Percentiles rank a stretch among this genome's conserved stretches.
Evolutionary conservation across 2,888 invertebrate species (phyloP).

Genomic region (Octodonta nipae): DNA sequence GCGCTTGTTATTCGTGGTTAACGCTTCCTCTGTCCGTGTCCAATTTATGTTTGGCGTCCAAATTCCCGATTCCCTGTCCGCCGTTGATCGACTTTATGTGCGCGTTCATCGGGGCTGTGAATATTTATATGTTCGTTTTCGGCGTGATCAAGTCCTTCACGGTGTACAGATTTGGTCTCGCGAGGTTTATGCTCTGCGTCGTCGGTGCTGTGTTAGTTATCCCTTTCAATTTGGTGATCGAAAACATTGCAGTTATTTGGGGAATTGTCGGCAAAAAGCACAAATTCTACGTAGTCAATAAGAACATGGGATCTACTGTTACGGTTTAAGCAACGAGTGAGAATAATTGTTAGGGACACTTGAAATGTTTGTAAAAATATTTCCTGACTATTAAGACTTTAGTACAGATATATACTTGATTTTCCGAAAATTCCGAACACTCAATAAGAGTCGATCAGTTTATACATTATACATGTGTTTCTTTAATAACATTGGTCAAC

Average conservation of each 20-base stretch:
- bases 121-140: constrained; percentile 94
- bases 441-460: no score
- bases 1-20: constrained; percentile 92
- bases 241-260: constrained; percentile 90
- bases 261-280: constrained; percentile 88
- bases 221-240: constrained; percentile 85
- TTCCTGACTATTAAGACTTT: no score
- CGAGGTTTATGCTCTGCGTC: constrained; percentile 66
- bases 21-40: constrained; percentile 86
- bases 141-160: constrained; percentile 95
- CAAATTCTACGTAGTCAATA: constrained; percentile 93
- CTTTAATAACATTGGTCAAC: no score
- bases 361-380: no score
- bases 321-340: constrained; percentile 46
- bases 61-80: constrained; percentile 80
- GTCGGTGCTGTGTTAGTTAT: constrained; percentile 79
- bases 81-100: constrained; percentile 72
- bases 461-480: no score
- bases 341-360: no score
- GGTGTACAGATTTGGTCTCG: constrained; percentile 68
- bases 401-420: no score
- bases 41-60: constrained; percentile 64
- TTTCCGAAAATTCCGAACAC: no score
- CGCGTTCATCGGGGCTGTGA: constrained; percentile 84
- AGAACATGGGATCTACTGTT: constrained; percentile 63